Evolutionary conservation across 1,140 invertebrate species (phyloP).

Genomic region (Trissolcus basalis): DNA sequence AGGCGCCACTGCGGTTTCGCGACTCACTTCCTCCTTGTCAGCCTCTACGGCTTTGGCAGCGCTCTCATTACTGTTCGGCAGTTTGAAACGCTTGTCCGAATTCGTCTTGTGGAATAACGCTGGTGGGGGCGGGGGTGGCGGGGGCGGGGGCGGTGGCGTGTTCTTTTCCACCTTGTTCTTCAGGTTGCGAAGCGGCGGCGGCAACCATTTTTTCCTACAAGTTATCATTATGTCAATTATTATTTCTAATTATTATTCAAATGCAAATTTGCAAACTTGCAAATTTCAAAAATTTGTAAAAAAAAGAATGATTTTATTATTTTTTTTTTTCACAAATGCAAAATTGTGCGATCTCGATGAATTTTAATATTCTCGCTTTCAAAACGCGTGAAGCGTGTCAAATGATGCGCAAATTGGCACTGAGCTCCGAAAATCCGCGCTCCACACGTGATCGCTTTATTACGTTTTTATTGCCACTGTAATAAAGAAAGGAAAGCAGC

Average conservation of each 20-base stretch:
- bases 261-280: too few species aligned
- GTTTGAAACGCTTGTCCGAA: conserved; percentile 88
- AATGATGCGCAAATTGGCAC: conserved; percentile 34
- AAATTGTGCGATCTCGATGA: too few species aligned
- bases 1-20: conserved; percentile 66
- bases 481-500: neutral
- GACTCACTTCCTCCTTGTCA: conserved; percentile 62
- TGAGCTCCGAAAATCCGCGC: conserved; percentile 13
- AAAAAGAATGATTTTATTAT: too few species aligned
- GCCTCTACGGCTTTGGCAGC: conserved; percentile 64
- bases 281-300: too few species aligned
- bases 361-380: too few species aligned
- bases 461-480: conserved; percentile 17
- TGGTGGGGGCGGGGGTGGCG: conserved; percentile 74
- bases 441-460: conserved; percentile 33
- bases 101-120: conserved; percentile 81
- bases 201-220: conserved; percentile 89
- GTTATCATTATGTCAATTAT: neutral
- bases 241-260: too few species aligned
- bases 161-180: conserved; percentile 91
- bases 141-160: conserved; percentile 62
- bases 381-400: conserved; percentile 17
- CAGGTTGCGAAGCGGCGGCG: conserved; percentile 90
- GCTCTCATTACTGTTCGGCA: conserved; percentile 69
- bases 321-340: too few species aligned